Percentiles rank a stretch among this genome's conserved stretches.
These are phyloP conservation scores for Drosophila imparisetae DNA, from an alignment of 2,888 invertebrate species.

Conservation along the genomic window DNA sequence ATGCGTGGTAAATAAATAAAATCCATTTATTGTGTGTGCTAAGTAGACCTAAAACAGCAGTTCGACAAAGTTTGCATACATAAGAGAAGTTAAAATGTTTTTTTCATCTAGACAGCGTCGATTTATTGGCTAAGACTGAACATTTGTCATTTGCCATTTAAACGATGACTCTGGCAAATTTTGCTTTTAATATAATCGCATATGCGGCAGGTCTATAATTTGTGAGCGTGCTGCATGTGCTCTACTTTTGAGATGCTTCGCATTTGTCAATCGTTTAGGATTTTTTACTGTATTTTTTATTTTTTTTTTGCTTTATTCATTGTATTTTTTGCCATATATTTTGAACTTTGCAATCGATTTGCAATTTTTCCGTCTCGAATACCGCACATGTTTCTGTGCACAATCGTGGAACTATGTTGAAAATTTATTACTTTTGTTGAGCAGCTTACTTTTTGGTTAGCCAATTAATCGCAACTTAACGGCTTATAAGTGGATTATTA, in stretches of 20 bases:
- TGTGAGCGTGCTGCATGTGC: constrained; percentile 56
- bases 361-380: constrained; percentile 45
- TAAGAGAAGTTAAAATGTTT: constrained; percentile 17
- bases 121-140: constrained; percentile 56
- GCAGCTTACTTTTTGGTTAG: constrained; percentile 16
- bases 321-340: constrained; percentile 54
- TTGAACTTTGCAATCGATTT: constrained; percentile 62
- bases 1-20: neutral
- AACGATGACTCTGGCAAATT: constrained; percentile 36
- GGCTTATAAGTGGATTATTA: constrained; percentile 23
- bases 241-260: constrained; percentile 71
- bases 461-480: constrained; percentile 53
- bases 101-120: constrained; percentile 36
- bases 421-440: constrained; percentile 52
- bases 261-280: constrained; percentile 66
- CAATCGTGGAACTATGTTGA: constrained; percentile 65
- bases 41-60: neutral
- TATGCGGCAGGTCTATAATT: constrained; percentile 28
- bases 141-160: constrained; percentile 72
- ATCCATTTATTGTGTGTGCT: neutral
- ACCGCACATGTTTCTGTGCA: constrained; percentile 68
- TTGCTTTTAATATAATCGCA: constrained; percentile 17
- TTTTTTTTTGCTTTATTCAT: constrained; percentile 24
- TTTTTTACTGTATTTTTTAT: neutral
- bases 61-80: constrained; percentile 13